These are phyloP conservation scores for Sander vitreus DNA, from an alignment of 2,113 vertebrate species.

Conservation along the genomic window DNA sequence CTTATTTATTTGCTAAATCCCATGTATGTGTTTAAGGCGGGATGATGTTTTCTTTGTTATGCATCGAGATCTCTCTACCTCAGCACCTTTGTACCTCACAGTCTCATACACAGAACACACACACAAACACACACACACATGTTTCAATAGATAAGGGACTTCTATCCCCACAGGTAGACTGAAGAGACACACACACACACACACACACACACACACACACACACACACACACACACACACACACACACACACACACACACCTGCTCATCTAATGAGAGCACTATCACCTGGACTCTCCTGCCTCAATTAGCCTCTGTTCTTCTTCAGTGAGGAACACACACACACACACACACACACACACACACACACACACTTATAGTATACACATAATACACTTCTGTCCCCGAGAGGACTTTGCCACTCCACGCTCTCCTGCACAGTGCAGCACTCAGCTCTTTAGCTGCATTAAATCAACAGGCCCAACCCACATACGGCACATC, in stretches of 20 bases:
- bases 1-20: neutral
- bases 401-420: conserved; percentile 64
- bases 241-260: conserved; percentile 50
- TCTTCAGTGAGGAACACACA: conserved; percentile 43
- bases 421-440: conserved; percentile 69
- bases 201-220: conserved; percentile 23
- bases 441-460: conserved; percentile 75
- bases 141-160: conserved; percentile 59
- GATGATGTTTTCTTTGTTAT: conserved; percentile 1
- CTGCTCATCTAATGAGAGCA: conserved; percentile 71
- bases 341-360: conserved; percentile 29
- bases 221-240: conserved; percentile 40
- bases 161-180: conserved; percentile 52
- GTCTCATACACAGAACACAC: neutral
- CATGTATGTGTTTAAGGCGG: neutral
- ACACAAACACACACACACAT: neutral
- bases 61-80: neutral
- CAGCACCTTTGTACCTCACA: neutral
- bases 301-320: conserved; percentile 76
- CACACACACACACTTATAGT: conserved; percentile 48
- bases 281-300: conserved; percentile 70
- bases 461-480: conserved; percentile 73
- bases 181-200: conserved; percentile 43
- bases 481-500: conserved; percentile 56
- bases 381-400: conserved; percentile 54